Percentiles rank a stretch among this genome's conserved stretches.
phyloP scores from a whole-genome alignment of 2,888 invertebrate genomes.

The Macaria liturata region DNA sequence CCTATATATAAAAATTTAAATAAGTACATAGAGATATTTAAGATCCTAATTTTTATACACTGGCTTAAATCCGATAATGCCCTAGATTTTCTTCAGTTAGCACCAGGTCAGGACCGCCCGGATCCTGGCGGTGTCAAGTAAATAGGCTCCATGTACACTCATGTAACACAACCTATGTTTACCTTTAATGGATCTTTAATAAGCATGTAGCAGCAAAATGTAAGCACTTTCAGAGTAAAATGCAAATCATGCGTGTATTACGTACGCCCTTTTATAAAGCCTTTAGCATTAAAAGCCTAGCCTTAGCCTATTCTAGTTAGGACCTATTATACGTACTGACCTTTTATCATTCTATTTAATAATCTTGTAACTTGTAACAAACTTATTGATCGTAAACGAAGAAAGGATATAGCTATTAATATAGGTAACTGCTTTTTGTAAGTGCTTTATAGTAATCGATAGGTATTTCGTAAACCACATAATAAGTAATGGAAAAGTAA shows the following conservation, averaged over 20 bases:
- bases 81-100: too few species aligned
- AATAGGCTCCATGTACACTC: neutral
- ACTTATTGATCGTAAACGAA: constrained; percentile 12
- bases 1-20: too few species aligned
- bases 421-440: too few species aligned
- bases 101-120: constrained; percentile 9
- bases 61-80: too few species aligned
- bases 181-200: constrained; percentile 15
- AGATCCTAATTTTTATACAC: too few species aligned
- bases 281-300: constrained; percentile 41
- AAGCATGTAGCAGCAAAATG: constrained; percentile 35
- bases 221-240: constrained; percentile 25
- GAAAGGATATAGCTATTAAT: constrained; percentile 14
- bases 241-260: constrained; percentile 42
- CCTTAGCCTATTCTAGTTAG: constrained; percentile 42
- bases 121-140: constrained; percentile 4
- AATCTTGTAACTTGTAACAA: constrained; percentile 5
- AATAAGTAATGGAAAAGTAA: too few species aligned
- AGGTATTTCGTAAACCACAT: too few species aligned
- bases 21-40: too few species aligned
- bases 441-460: too few species aligned
- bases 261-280: constrained; percentile 26
- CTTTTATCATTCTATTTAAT: constrained; percentile 29
- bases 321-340: constrained; percentile 39
- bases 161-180: neutral